Evolutionary conservation across 35 echinoderm and acorn worm genomes (phyloP).

Genomic region (Heliocidaris tuberculata): DNA sequence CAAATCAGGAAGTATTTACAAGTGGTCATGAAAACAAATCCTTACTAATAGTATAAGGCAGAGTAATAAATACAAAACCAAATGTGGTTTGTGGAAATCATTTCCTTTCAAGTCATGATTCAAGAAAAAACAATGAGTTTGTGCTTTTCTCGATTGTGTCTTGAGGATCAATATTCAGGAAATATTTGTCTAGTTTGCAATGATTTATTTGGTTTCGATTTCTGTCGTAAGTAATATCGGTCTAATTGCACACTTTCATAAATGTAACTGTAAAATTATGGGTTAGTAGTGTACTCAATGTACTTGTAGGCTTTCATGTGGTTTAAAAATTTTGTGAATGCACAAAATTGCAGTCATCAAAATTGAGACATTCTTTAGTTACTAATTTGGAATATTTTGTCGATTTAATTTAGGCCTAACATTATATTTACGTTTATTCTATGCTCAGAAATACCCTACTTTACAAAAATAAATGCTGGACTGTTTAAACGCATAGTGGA

Average conservation of each 20-base stretch:
- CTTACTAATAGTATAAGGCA: not conserved
- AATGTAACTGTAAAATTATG: no score
- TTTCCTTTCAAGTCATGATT: not conserved
- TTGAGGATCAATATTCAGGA: not conserved
- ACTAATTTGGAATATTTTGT: no score
- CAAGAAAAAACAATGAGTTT: not conserved
- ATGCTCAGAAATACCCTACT: not conserved
- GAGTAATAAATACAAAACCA: not conserved
- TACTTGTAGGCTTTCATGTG: not conserved
- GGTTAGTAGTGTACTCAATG: not conserved
- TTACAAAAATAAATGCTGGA: not conserved
- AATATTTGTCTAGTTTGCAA: not conserved
- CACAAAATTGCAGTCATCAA: no score
- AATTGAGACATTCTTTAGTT: no score
- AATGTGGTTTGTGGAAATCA: not conserved
- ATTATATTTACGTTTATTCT: no score
- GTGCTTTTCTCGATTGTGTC: not conserved
- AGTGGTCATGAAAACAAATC: not conserved
- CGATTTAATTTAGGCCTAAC: no score
- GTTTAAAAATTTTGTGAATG: no score
- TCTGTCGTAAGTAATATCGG: not conserved
- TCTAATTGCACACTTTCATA: not conserved
- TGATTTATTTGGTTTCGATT: not conserved
- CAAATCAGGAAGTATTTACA: not conserved
- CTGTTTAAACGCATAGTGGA: not conserved